phyloP scores from a whole-genome alignment of 1,140 invertebrate species.

The Amphibalanus amphitrite region DNA sequence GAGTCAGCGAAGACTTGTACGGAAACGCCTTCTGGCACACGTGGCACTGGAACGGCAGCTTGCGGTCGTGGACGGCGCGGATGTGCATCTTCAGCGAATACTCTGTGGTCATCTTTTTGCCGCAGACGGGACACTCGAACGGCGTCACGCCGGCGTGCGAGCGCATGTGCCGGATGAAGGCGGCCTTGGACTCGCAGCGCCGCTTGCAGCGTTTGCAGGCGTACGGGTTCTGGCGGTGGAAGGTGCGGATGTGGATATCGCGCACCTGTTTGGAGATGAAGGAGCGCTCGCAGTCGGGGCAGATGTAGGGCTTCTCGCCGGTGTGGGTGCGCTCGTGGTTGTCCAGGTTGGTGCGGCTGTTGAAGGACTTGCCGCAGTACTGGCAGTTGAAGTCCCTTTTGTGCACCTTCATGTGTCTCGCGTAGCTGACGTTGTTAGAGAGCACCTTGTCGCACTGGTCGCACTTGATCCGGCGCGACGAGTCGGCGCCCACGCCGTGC shows the following conservation, averaged over 20 bases:
- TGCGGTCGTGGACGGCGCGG: conserved; percentile 63
- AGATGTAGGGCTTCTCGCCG: conserved; percentile 22
- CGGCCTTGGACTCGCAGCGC: conserved; percentile 16
- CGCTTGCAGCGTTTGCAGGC: conserved; percentile 17
- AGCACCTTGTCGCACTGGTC: background rate
- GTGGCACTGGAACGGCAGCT: conserved; percentile 65
- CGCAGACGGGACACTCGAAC: conserved; percentile 72
- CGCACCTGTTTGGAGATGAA: conserved; percentile 7
- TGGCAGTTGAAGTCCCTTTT: conserved; percentile 13
- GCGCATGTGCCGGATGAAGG: conserved; percentile 22
- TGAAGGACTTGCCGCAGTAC: conserved; percentile 30
- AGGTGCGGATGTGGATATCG: background rate
- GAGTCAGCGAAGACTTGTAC: conserved; percentile 68
- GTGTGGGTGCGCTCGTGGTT: conserved; percentile 31
- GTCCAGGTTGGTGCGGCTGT: conserved; percentile 30
- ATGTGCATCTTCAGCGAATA: conserved; percentile 85
- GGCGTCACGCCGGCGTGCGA: conserved; percentile 65
- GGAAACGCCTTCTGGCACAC: conserved; percentile 82
- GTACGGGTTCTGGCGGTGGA: background rate
- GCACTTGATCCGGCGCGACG: background rate
- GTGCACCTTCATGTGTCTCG: background rate
- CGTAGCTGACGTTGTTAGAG: background rate
- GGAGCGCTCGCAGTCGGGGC: conserved; percentile 13
- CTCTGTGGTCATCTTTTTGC: conserved; percentile 84
- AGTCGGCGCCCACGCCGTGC: background rate